Conservation (phyloP, 1,140 invertebrate genomes). For the Druon quercuslanigerum region DNA sequence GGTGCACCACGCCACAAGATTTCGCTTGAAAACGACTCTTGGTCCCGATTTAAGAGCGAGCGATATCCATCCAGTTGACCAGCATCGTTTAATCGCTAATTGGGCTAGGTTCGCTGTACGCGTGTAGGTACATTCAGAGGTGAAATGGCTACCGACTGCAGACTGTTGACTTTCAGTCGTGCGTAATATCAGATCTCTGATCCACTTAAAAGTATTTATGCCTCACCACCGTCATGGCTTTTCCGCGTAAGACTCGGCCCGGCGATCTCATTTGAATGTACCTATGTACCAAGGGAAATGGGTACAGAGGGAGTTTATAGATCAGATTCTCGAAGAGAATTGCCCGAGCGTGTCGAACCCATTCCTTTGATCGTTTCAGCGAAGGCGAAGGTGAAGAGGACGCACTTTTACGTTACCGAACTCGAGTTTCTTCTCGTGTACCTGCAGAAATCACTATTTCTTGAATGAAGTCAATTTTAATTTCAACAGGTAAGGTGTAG, state of each 20-base stretch:
- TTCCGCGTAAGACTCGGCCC: slow-evolving; percentile 11
- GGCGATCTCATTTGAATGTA: slow-evolving; percentile 28
- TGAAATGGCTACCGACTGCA: slow-evolving; percentile 4
- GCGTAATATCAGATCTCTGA: slow-evolving; percentile 26
- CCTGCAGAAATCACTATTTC: background rate
- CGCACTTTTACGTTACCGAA: background rate
- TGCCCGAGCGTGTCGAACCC: slow-evolving; percentile 9
- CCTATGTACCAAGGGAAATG: slow-evolving; percentile 9
- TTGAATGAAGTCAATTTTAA: background rate
- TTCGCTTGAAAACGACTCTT: slow-evolving; percentile 59
- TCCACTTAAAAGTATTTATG: slow-evolving; percentile 31
- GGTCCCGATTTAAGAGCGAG: slow-evolving; percentile 58
- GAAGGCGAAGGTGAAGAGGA: slow-evolving; percentile 23
- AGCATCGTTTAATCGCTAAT: slow-evolving; percentile 60
- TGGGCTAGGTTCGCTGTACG: slow-evolving; percentile 47
- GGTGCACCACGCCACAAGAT: slow-evolving; percentile 50
- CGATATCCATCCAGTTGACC: slow-evolving; percentile 56
- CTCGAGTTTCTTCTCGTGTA: background rate
- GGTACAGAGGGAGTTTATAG: slow-evolving; percentile 14
- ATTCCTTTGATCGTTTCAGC: slow-evolving; percentile 7
- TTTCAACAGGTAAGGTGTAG: background rate
- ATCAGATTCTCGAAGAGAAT: slow-evolving; percentile 26
- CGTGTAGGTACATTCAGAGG: slow-evolving; percentile 25
- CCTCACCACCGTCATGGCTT: slow-evolving; percentile 21
- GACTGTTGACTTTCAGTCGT: slow-evolving; percentile 27